Evolutionary conservation across 2,113 vertebrate species (phyloP).

Genomic region (Myotis brandtii): DNA sequence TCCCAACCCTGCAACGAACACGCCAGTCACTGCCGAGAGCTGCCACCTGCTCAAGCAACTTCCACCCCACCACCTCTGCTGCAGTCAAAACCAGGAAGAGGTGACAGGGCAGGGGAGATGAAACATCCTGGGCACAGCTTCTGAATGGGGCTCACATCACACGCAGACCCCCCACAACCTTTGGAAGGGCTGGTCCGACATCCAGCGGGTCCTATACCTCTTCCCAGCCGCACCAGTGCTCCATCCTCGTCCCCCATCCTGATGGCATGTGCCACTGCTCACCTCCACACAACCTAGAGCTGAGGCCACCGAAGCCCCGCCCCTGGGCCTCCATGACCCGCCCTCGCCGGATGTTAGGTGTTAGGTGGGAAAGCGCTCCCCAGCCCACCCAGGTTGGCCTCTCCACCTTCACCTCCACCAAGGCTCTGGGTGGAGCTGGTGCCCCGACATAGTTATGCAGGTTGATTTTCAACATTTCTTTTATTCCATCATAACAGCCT

Average conservation of each 20-base stretch:
- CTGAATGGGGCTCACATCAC: not conserved
- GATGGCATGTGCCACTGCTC: not conserved
- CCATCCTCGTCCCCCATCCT: not conserved
- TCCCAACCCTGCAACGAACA: rapidly evolving
- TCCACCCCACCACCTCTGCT: not conserved
- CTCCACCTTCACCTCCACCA: not conserved
- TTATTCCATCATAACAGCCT: not conserved
- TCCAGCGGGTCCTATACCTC: not conserved
- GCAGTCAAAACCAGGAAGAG: not conserved
- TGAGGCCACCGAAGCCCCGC: not conserved
- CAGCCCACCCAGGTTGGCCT: not conserved
- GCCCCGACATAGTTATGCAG: not conserved
- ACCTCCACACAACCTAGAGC: too few relatives aligned
- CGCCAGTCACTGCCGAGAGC: too few relatives aligned
- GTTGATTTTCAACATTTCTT: not conserved
- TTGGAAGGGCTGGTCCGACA: rapidly evolving
- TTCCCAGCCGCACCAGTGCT: not conserved
- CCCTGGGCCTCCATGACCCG: rapidly evolving
- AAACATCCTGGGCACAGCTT: not conserved
- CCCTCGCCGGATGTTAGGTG: rapidly evolving
- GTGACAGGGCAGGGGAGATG: not conserved
- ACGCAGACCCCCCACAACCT: rapidly evolving
- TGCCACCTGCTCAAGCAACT: too few relatives aligned
- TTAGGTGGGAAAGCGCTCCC: not conserved
- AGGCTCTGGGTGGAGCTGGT: not conserved